Evolutionary conservation across 1,140 invertebrate species (phyloP), one percentile per base, ranked within the genome.

Genomic region (Rhagoletis pomonella): DNA sequence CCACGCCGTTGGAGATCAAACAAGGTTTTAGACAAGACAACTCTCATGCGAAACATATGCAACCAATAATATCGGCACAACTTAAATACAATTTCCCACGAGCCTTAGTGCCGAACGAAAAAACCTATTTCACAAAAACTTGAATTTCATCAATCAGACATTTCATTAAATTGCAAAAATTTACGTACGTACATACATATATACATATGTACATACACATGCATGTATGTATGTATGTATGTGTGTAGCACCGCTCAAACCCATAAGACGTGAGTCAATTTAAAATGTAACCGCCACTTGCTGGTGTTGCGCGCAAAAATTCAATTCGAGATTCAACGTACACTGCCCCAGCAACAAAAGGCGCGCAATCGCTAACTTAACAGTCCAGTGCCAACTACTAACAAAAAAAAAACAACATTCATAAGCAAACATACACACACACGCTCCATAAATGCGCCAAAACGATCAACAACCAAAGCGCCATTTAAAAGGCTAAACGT

Each of bases 271-370:
- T 81, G 73, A 81, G 73, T 81, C 47, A 19, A 81, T 81, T 81
- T 50, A 42, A 81, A 81, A 81, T 55, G 5, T 81, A 81, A 81
- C 73, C n/a, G 73, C 73, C 73, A 29, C 73, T 81, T 81, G 73
- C 19, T 50, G 14, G n/a, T n/a, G 50, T 47, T 29, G 17, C 73
- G 73, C 73, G 47, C 73, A 81, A 81, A 81, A 73, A 55, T 55
- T 81, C 17, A 81, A 58, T 81, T 81, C 50, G 17, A 81, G 55
- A 81, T 58, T 3, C 44, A 29, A 81, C 73, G 47, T 55, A 17
- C 47, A 55, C 47, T 47, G 73, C 47, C 17, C n/a, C 73, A 81
- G 73, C 73, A 77, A 77, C 17, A 50, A 77, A 77, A 77, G 39
- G 69, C 69, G 69, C 69, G 69, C 47, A 55, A 12, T 77, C 44